phyloP scores from a whole-genome alignment of 2,888 invertebrate species.

The Anaspis maculata region DNA sequence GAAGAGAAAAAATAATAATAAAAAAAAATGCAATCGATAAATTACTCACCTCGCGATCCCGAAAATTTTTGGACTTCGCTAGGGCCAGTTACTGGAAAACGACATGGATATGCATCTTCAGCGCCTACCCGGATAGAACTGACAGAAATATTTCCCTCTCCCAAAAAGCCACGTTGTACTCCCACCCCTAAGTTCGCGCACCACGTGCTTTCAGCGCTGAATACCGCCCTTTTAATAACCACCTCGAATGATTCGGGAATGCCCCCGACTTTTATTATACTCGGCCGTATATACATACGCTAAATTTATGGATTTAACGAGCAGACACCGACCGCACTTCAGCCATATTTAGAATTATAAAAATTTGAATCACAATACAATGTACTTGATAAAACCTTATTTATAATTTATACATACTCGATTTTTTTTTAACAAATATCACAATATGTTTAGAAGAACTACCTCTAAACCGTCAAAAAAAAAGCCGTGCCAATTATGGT shows the following conservation, averaged over 20 bases:
- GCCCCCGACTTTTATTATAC: too few species aligned
- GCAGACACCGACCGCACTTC: too few species aligned
- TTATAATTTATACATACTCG: too few species aligned
- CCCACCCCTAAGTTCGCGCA: constrained; percentile 37
- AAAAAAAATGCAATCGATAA: too few species aligned
- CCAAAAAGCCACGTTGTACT: constrained; percentile 30
- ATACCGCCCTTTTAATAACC: constrained; percentile 18
- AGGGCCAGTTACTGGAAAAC: constrained; percentile 16
- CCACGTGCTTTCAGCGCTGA: constrained; percentile 33
- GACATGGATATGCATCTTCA: constrained; percentile 24
- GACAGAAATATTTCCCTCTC: constrained; percentile 30
- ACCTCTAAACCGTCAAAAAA: too few species aligned
- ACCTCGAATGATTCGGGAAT: too few species aligned
- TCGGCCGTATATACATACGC: too few species aligned
- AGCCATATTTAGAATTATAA: too few species aligned
- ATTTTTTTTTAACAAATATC: too few species aligned
- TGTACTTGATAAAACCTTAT: background rate
- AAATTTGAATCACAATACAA: background rate
- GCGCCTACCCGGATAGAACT: constrained; percentile 31
- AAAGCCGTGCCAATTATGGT: too few species aligned
- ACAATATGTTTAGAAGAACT: too few species aligned
- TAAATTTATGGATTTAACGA: too few species aligned
- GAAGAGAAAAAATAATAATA: constrained; percentile 4
- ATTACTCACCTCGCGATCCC: constrained; percentile 6
- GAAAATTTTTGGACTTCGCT: constrained; percentile 8